Evolutionary conservation across 2,797 vertebrate genomes (phyloP).

Genomic region (Sebastes melanostomus): DNA sequence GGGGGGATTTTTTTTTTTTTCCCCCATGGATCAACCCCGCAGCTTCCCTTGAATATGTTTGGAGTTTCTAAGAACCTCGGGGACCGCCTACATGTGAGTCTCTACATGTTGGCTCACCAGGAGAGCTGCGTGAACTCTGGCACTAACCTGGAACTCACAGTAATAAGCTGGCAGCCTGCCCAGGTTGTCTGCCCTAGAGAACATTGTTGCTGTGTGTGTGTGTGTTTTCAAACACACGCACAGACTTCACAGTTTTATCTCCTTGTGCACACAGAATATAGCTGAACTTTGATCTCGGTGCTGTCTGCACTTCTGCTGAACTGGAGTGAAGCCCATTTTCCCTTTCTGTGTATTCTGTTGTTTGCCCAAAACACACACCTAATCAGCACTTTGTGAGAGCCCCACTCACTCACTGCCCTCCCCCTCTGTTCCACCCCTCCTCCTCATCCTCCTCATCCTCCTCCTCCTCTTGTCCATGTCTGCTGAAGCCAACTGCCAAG

Average conservation of each 20-base stretch:
- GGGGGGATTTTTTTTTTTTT: neutral
- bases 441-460: neutral
- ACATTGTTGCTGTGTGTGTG: slow-evolving; percentile 25
- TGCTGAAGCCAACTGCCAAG: slow-evolving; percentile 63
- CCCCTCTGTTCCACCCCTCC: neutral
- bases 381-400: slow-evolving; percentile 61
- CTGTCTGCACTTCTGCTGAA: slow-evolving; percentile 69
- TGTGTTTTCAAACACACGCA: neutral
- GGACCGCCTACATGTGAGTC: slow-evolving; percentile 53
- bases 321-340: slow-evolving; percentile 66
- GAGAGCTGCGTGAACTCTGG: slow-evolving; percentile 72
- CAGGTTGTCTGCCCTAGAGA: slow-evolving; percentile 64
- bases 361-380: slow-evolving; percentile 70
- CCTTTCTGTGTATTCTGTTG: slow-evolving; percentile 69
- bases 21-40: slow-evolving; percentile 33
- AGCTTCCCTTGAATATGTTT: slow-evolving; percentile 59
- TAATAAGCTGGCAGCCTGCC: slow-evolving; percentile 73
- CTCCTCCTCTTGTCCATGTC: slow-evolving; percentile 59
- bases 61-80: slow-evolving; percentile 69
- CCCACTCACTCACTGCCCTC: slow-evolving; percentile 4
- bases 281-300: slow-evolving; percentile 72
- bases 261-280: slow-evolving; percentile 71
- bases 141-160: slow-evolving; percentile 68
- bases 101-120: slow-evolving; percentile 60
- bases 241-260: slow-evolving; percentile 61